Evolutionary conservation across 2,797 vertebrate genomes (phyloP), one percentile per base, ranked within the genome.

Genomic region (Sus cebifrons): DNA sequence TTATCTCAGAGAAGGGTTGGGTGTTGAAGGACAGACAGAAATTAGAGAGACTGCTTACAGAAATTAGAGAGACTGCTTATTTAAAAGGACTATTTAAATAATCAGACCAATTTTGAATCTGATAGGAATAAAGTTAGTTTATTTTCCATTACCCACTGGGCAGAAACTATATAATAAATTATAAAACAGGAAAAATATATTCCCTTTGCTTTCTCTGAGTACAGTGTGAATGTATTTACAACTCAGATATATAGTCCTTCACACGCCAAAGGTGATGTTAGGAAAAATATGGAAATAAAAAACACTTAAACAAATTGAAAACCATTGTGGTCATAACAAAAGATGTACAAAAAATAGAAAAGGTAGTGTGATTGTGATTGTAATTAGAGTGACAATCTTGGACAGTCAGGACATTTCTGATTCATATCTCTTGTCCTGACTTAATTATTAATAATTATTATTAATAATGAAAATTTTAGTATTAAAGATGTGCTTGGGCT

Each of bases 361-460:
- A 32, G 0, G 0, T 83, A 75, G 86, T 44, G 2, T 92, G 54
- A 85, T 62, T 85, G 0, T 44, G 70, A 92, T 27, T 65, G 58
- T 91, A 68, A 88, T 6, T 49, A 36, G 10, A 73, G 0, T 77
- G 17, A 71, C 27, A 82, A 58, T 68, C 5, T 93, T 71, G 6
- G 5, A 67, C 89, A 4, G 12, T 32, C n/a, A 58, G 17, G 17
- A 85, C 25, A 88, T 29, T 79, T 21, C 17, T 79, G n/a, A 87
- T 79, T 93, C 86, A 84, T 67, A 27, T 5, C 36, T 78, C 6
- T 21, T 92, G 8, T 78, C n/a, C 17, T 83, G 8, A 56, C 5
- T 94, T 88, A 94, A 90, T 85, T 83, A 83, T 70, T 86, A 52
- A 60, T 27, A 91, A 60, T 40, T 36, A 90, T 85, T 83, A 83